phyloP scores from a whole-genome alignment of 2,113 vertebrate species.

The Psephotus haematonotus region DNA sequence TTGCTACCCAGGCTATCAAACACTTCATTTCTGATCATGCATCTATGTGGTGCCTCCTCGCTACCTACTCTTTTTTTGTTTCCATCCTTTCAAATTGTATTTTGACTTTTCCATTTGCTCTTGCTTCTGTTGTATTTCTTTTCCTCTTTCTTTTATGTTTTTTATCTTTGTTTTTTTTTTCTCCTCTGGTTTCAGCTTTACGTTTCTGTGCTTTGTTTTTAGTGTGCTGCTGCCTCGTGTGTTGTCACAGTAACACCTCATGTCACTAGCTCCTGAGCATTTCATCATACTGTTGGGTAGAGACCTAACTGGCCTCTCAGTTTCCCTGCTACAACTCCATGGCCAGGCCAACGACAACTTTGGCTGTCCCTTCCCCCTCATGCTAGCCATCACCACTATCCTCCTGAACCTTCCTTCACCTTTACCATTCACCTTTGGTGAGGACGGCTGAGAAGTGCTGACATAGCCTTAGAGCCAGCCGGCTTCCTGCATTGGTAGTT shows the following conservation, averaged over 20 bases:
- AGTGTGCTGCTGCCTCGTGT: not conserved
- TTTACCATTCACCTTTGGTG: not conserved
- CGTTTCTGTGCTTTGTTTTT: not conserved
- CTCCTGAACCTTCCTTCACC: not conserved
- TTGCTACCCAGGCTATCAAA: not conserved
- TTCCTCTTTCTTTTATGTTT: not conserved
- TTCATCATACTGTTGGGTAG: rapidly evolving
- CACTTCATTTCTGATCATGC: not conserved
- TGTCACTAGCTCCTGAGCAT: not conserved
- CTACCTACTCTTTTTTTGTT: not conserved
- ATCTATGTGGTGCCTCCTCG: not conserved
- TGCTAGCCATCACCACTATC: not conserved
- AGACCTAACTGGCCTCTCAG: not conserved
- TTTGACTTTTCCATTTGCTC: not conserved
- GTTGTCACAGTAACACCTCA: conserved; percentile 29
- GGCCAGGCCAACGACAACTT: not conserved
- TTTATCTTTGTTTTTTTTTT: not conserved
- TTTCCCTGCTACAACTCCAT: not conserved
- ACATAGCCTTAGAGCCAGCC: not conserved
- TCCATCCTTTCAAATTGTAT: not conserved
- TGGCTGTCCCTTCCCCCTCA: not conserved
- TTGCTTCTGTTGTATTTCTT: not conserved
- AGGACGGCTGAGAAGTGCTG: not conserved
- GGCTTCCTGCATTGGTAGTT: not conserved
- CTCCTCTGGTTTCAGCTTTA: not conserved